These are phyloP conservation scores for Oreonectes daqikongensis DNA, from an alignment of 2,797 vertebrate genomes.

Conservation along the genomic window DNA sequence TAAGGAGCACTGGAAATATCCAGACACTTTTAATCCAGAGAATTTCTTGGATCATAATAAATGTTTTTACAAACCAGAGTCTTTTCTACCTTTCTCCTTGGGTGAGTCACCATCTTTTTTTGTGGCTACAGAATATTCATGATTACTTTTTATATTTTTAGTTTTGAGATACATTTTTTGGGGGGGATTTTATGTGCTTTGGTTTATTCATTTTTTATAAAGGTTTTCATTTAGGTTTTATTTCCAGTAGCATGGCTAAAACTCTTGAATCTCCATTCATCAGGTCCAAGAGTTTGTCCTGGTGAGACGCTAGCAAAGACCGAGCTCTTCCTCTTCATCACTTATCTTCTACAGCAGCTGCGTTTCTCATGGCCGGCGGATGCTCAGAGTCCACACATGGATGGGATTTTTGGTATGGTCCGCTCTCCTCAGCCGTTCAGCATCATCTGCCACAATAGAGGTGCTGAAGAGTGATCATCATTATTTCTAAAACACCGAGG, in stretches of 20 bases:
- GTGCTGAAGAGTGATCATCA: neutral
- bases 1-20: conserved; percentile 58
- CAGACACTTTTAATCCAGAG: conserved; percentile 54
- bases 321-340: conserved; percentile 59
- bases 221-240: too few species aligned
- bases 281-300: conserved; percentile 57
- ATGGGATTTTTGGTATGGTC: conserved; percentile 44
- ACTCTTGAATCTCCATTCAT: neutral
- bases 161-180: too few species aligned
- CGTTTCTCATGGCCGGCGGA: conserved; percentile 54
- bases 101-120: conserved; percentile 25
- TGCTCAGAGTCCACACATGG: conserved; percentile 19
- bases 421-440: conserved; percentile 45
- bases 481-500: too few species aligned
- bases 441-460: conserved; percentile 44
- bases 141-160: too few species aligned
- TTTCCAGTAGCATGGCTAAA: neutral
- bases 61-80: conserved; percentile 48
- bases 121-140: too few species aligned
- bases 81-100: conserved; percentile 55
- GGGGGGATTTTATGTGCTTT: too few species aligned
- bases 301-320: conserved; percentile 53
- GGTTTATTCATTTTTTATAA: too few species aligned
- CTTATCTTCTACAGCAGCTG: conserved; percentile 50
- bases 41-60: conserved; percentile 54